These are phyloP conservation scores for Eretmocerus hayati DNA, from an alignment of 2,888 invertebrate genomes.

Conservation along the genomic window DNA sequence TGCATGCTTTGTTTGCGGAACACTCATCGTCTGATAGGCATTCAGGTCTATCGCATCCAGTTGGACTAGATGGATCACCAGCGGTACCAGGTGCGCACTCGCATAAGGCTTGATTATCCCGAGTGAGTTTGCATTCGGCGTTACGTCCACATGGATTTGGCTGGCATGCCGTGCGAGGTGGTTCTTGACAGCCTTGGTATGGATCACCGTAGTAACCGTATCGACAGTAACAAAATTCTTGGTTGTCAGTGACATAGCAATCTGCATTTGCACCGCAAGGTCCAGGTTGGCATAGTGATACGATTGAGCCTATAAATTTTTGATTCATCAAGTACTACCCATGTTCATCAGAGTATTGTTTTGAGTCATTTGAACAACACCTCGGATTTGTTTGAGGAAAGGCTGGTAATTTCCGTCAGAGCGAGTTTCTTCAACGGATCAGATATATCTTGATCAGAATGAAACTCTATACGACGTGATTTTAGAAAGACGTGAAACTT, in stretches of 20 bases:
- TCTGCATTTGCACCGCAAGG: slow-evolving; percentile 78
- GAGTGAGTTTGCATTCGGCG: slow-evolving; percentile 63
- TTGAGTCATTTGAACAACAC: too few relatives aligned
- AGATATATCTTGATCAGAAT: too few relatives aligned
- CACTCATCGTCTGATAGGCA: slow-evolving; percentile 78
- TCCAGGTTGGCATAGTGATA: slow-evolving; percentile 68
- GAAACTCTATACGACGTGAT: too few relatives aligned
- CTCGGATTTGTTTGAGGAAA: too few relatives aligned
- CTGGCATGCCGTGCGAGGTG: slow-evolving; percentile 63
- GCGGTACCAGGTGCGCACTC: slow-evolving; percentile 67
- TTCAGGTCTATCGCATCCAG: slow-evolving; percentile 72
- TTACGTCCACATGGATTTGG: slow-evolving; percentile 78
- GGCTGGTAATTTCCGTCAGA: too few relatives aligned
- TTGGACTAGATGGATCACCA: slow-evolving; percentile 66
- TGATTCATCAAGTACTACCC: too few relatives aligned
- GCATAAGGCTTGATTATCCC: slow-evolving; percentile 65
- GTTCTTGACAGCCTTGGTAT: slow-evolving; percentile 65
- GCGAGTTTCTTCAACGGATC: too few relatives aligned
- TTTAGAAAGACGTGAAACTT: too few relatives aligned
- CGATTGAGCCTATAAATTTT: slow-evolving; percentile 63
- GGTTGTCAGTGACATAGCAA: slow-evolving; percentile 74
- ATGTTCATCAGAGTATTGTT: too few relatives aligned
- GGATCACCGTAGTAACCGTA: slow-evolving; percentile 72
- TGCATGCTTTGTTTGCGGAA: slow-evolving; percentile 63
- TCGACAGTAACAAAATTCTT: slow-evolving; percentile 78